Evolutionary conservation across 2,797 vertebrate genomes (phyloP).

Genomic region (Pitangus sulphuratus): DNA sequence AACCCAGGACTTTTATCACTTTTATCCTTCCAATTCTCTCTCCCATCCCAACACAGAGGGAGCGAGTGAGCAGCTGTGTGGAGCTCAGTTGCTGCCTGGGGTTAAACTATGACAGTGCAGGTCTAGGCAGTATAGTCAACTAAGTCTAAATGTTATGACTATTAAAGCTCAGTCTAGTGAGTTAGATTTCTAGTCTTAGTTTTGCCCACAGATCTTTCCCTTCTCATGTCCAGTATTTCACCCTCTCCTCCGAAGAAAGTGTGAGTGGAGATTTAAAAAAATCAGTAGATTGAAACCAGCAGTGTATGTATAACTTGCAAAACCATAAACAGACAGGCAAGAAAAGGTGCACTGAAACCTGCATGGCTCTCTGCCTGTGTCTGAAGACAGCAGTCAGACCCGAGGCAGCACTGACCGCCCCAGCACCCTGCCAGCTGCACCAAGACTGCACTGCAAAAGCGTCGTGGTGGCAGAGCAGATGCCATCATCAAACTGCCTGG

Average conservation of each 20-base stretch:
- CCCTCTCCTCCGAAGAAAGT: not conserved
- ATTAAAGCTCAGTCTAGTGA: not conserved
- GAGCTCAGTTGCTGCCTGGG: not conserved
- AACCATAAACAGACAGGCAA: not conserved
- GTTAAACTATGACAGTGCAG: not conserved
- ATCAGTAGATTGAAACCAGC: not conserved
- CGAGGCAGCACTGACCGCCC: not conserved
- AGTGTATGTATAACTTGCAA: not conserved
- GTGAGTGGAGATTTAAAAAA: not conserved
- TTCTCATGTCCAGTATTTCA: not conserved
- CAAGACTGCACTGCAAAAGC: not conserved
- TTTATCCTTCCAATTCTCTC: not conserved
- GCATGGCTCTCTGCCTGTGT: not conserved
- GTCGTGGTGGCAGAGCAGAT: not conserved
- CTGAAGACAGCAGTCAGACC: not conserved
- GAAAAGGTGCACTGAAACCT: not conserved
- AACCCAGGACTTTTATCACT: not conserved
- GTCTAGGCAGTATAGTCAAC: not conserved
- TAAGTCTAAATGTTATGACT: not conserved
- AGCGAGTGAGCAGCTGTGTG: accelerated
- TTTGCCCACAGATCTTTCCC: not conserved
- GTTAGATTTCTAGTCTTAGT: not conserved
- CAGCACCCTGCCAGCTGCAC: not conserved
- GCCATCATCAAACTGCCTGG: not conserved
- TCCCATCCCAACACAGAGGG: accelerated